Percentiles rank a stretch among this genome's conserved stretches.
Evolutionary conservation across 2,113 vertebrate species (phyloP).

Genomic region (Cavia porcellus): DNA sequence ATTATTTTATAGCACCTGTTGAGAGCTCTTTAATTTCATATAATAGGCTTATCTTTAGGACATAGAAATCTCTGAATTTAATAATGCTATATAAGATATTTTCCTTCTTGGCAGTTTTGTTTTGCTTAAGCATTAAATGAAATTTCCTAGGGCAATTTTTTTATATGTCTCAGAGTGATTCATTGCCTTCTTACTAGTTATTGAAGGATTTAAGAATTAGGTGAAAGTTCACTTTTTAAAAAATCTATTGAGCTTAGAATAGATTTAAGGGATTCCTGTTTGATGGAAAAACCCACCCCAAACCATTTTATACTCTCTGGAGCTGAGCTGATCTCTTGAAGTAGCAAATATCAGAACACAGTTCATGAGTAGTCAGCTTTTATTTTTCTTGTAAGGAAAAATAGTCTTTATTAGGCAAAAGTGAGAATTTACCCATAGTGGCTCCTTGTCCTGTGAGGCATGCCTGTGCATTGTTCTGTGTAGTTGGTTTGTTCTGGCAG

Average conservation of each 20-base stretch:
- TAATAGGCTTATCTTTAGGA: constrained; percentile 46
- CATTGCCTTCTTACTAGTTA: neutral
- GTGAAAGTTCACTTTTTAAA: neutral
- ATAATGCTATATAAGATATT: neutral
- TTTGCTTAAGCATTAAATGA: constrained; percentile 23
- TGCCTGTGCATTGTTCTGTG: too few relatives aligned
- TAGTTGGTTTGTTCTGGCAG: neutral
- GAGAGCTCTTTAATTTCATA: neutral
- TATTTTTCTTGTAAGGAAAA: neutral
- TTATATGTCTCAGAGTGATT: neutral
- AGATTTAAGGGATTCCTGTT: constrained; percentile 20
- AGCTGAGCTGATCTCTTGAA: neutral
- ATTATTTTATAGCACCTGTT: constrained; percentile 12
- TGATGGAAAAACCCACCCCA: neutral
- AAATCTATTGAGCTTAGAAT: neutral
- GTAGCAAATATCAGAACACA: neutral
- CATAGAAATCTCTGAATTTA: constrained; percentile 11
- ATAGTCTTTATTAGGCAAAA: neutral
- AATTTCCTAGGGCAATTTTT: neutral
- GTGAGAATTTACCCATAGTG: neutral
- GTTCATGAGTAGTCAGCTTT: neutral
- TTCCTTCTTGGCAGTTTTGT: neutral
- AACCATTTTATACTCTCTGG: neutral
- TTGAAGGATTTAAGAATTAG: neutral
- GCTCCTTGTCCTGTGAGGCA: neutral